These are phyloP conservation scores for Rhagoletis pomonella DNA, from an alignment of 1,140 invertebrate species.

Conservation along the genomic window DNA sequence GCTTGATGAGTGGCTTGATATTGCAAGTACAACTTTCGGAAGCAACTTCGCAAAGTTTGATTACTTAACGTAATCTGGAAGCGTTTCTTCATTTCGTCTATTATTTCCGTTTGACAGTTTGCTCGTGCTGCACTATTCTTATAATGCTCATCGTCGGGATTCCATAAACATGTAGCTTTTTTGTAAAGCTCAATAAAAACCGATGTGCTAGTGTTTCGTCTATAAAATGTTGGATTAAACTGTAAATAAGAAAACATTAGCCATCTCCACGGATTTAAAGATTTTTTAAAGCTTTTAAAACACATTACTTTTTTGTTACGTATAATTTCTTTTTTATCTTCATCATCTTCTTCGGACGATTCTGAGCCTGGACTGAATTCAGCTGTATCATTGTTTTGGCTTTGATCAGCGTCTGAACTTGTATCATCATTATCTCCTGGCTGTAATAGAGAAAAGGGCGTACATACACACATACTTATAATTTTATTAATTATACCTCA, in stretches of 20 bases:
- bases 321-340: neutral
- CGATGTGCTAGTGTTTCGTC: neutral
- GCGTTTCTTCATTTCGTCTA: constrained; percentile 33
- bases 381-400: constrained; percentile 20
- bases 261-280: neutral
- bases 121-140: constrained; percentile 29
- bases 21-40: neutral
- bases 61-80: neutral
- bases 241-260: neutral
- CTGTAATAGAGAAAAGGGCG: neutral
- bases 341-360: neutral
- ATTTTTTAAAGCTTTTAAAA: neutral
- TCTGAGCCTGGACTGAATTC: neutral
- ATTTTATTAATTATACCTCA: neutral
- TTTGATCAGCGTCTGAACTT: neutral
- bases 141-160: constrained; percentile 37
- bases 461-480: neutral
- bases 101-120: constrained; percentile 35
- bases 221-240: constrained; percentile 49
- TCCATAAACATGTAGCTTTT: constrained; percentile 30
- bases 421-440: neutral
- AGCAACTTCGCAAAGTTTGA: neutral
- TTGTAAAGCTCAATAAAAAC: constrained; percentile 16
- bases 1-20: neutral
- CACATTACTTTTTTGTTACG: constrained; percentile 8